Evolutionary conservation across 2,888 invertebrate species (phyloP).

Genomic region (Heliconius cydno): DNA sequence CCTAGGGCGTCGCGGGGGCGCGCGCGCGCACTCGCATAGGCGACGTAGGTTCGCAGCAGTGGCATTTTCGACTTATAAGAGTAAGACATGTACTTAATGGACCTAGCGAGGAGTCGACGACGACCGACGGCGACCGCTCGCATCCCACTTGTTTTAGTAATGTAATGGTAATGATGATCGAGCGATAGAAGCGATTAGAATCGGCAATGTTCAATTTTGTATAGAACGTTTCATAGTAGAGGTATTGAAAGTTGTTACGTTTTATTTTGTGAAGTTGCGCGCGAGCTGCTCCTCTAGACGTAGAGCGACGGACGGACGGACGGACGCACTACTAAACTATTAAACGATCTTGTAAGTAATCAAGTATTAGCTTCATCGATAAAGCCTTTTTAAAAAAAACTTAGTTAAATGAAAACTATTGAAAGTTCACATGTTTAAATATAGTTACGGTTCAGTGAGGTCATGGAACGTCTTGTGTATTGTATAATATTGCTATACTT

Average conservation of each 20-base stretch:
- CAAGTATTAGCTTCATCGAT: conserved; percentile 83
- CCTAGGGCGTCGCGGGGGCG: conserved; percentile 39
- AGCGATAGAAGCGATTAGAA: conserved; percentile 64
- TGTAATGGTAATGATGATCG: conserved; percentile 58
- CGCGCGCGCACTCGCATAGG: conserved; percentile 63
- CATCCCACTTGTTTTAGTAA: conserved; percentile 76
- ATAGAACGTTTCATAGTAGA: conserved; percentile 82
- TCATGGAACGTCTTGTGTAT: conserved; percentile 78
- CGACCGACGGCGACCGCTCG: conserved; percentile 65
- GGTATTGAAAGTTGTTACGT: conserved; percentile 81
- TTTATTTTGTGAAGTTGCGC: conserved; percentile 69
- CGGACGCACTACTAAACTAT: conserved; percentile 74
- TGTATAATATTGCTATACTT: conserved; percentile 71
- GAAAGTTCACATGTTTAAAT: conserved; percentile 79
- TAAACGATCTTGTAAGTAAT: conserved; percentile 83
- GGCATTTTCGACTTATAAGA: conserved; percentile 80
- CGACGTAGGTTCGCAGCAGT: conserved; percentile 80
- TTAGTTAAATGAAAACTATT: conserved; percentile 77
- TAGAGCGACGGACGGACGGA: conserved; percentile 54
- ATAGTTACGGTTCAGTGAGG: conserved; percentile 78
- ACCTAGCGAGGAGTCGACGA: conserved; percentile 68
- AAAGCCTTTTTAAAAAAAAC: conserved; percentile 80
- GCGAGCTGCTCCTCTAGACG: conserved; percentile 51
- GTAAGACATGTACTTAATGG: conserved; percentile 80
- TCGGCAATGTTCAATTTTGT: conserved; percentile 83